phyloP scores from a whole-genome alignment of 2,113 vertebrate species.

The Choloepus hoffmanni region DNA sequence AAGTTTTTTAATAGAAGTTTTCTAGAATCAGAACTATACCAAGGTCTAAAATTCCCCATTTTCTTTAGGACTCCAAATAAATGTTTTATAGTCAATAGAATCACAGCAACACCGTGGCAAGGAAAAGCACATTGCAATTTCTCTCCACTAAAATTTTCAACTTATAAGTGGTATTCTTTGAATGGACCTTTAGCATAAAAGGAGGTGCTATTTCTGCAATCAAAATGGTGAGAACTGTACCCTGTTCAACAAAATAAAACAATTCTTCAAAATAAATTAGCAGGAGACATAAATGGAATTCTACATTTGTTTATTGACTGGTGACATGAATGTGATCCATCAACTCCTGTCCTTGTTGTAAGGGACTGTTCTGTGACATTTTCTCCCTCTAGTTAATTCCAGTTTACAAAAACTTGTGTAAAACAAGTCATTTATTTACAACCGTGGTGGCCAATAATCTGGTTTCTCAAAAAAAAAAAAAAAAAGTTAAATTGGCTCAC shows the following conservation, averaged over 20 bases:
- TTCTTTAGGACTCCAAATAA: background rate
- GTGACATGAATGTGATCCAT: background rate
- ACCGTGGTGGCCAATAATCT: background rate
- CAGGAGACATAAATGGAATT: background rate
- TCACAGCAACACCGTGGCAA: background rate
- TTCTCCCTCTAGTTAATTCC: slow-evolving; percentile 4
- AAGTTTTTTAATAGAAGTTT: background rate
- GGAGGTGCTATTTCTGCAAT: slow-evolving; percentile 34
- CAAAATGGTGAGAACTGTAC: slow-evolving; percentile 57
- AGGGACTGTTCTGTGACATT: background rate
- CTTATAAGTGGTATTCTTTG: background rate
- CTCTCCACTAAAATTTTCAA: background rate
- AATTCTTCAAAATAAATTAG: slow-evolving; percentile 59
- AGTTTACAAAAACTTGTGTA: slow-evolving; percentile 58
- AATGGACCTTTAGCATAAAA: slow-evolving; percentile 30
- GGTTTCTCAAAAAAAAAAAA: background rate
- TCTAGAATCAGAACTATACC: background rate
- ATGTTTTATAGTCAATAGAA: background rate
- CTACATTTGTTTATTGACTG: slow-evolving; percentile 40
- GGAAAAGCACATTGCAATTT: background rate
- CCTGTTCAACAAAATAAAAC: slow-evolving; percentile 62
- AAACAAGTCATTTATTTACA: slow-evolving; percentile 64
- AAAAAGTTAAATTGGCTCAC: background rate
- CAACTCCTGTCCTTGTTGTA: background rate
- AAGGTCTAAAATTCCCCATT: background rate